Evolutionary conservation across 2,888 invertebrate genomes (phyloP), one percentile per base, ranked within the genome.

Genomic region (Hermaeophaga mercurialis): DNA sequence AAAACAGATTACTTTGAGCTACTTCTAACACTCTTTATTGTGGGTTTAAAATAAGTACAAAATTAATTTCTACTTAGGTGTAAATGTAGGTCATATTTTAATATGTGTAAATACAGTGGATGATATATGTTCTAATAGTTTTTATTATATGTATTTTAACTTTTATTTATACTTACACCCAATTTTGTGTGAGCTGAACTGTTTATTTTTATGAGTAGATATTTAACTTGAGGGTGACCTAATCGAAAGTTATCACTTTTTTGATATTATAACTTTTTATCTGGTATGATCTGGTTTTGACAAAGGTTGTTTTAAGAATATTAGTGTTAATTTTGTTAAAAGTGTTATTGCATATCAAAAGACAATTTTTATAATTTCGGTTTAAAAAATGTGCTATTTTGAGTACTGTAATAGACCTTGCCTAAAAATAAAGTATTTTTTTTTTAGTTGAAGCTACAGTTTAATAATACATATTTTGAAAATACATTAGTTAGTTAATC

Each of bases 321-420:
- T 34, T 33, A 55, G 50, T 44, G 58, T 58, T 58, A 31, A 47
- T 41, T 55, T 55, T 54, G 36, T 55, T 54, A 54, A 47, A 59
- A 9, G 38, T 53, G 56, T 59, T 54, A 56, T 59, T 54, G 53
- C 59, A 59, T 59, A 56, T 59, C 59, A 56, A 48, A 19, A 39
- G 39, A 19, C 48, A 48, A 47, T 48, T 49, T 33, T 54, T 48
- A 44, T 49, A 55, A 39, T 39, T 19, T 39, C 39, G 39, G 22
- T 39, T 39, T 18, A 39, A 39, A 11, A 22, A 5, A 5, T 18
- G 38, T n/a, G n/a, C n/a, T n/a, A n/a, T n/a, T n/a, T n/a, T n/a
- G n/a, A n/a, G n/a, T n/a, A n/a, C n/a, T n/a, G n/a, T n/a, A n/a
- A n/a, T n/a, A n/a, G n/a, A n/a, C n/a, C n/a, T n/a, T n/a, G n/a